Base-by-base conservation (phyloP, 2,797 vertebrate genomes). In the Etheostoma perlongum region DNA sequence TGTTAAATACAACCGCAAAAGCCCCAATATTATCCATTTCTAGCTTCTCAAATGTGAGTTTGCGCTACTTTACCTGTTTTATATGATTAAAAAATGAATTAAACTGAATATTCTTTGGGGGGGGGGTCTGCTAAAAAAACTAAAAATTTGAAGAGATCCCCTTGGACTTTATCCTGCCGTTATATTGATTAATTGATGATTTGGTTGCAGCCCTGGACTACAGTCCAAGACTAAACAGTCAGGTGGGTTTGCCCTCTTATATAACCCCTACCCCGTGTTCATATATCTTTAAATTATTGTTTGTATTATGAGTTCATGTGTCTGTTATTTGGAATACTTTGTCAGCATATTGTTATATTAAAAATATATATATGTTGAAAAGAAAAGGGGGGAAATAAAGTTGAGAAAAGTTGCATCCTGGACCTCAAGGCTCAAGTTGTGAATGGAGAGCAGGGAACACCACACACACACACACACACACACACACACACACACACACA, bases 391-490 rank as follows among this genome's bases (percentile, higher is more conserved):
- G 0, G 7, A 16, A 21, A 46, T 0, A 10, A 69, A 12, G 6
- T 3, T 21, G 36, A 60, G 48, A 47, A 14, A 10, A 64, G 27
- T 49, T 47, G 69, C 78, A 92, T 79, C 76, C 76, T 89, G 93
- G 93, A 93, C 67, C 91, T 70, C 88, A 91, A 91, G 89, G 87
- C 63, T 88, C 76, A 65, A 65, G 21, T 48, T 67, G 51, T 79
- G 67, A 85, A 79, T 27, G 93, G 93, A 92, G 91, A 91, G 87
- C 89, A 23, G 36, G 92, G 92, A 72, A 65, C 25, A 42, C 47
- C 48, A 59, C 61, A 48, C 49, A 42, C 42, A 42, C 40, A 12
- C 40, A 42, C 40, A 42, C 40, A 42, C 40, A 42, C 40, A 42
- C 40, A 42, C 40, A 42, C 40, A 42, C 40, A 42, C 40, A 42